Evolutionary conservation across 2,797 vertebrate genomes (phyloP), one percentile per base, ranked within the genome.

Genomic region (Alca torda): DNA sequence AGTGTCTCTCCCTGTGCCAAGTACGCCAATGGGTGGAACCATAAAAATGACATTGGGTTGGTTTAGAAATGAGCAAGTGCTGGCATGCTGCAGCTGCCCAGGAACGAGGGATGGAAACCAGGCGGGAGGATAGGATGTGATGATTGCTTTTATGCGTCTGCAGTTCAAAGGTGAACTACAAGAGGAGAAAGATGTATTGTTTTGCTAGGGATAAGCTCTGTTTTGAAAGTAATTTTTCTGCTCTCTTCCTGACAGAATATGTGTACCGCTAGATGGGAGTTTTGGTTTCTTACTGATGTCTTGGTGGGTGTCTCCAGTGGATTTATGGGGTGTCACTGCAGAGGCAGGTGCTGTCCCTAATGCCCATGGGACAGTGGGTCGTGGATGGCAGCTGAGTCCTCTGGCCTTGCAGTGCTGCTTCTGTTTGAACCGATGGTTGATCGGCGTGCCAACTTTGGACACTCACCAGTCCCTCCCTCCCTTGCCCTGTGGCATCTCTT

Each of bases 71-170:
- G 63, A 92, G 75, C 89, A 78, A 87, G 65, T 92, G 84, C 86
- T 91, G 92, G 92, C 78, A 73, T 53, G 82, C 46, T 85, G 84
- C 90, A 89, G 87, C 87, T 96, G 94, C 90, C 84, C 65, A 33
- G 57, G 72, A 93, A 50, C 0, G 1, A 78, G 72, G 81, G 50
- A 26, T 61, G 69, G 78, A 81, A 72, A 83, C 31, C 21, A 30
- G 63, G 50, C 0, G 0, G 68, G 82, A 82, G 59, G 33, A 48
- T 64, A 69, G 77, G 70, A 89, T 70, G 74, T 43, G 41, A 23
- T 95, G 89, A 72, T 87, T 64, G 41, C 64, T 89, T 87, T 90
- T 56, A 48, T 74, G 77, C 43, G 25, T 61, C 72, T 95, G 76
- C 54, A 82, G 70, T 73, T 94, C 77, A 84, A 54, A 87, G 88